These are phyloP conservation scores for Drosophila hamatofila DNA, from an alignment of 2,888 invertebrate genomes.

Conservation along the genomic window DNA sequence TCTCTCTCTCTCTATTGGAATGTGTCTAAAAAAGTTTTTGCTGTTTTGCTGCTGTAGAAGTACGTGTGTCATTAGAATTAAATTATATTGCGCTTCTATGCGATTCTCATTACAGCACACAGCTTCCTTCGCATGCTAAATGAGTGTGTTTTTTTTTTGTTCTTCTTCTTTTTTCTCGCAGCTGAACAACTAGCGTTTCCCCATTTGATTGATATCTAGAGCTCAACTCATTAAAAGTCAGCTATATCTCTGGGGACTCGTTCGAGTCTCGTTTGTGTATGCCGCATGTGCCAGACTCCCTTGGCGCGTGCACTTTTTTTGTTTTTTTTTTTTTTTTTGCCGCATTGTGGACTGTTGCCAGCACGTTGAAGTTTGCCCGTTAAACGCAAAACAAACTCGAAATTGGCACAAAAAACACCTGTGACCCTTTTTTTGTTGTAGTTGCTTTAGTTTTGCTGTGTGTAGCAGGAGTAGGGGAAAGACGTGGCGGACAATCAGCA, in stretches of 20 bases:
- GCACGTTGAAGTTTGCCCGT: slow-evolving; percentile 27
- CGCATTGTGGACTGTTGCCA: slow-evolving; percentile 31
- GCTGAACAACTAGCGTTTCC: slow-evolving; percentile 7
- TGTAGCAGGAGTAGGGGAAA: background rate
- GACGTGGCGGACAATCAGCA: slow-evolving; percentile 65
- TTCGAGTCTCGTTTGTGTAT: slow-evolving; percentile 22
- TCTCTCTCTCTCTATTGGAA: background rate
- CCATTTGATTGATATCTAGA: slow-evolving; percentile 3
- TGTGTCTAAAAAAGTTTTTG: background rate
- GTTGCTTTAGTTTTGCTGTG: too few species aligned
- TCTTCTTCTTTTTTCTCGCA: background rate
- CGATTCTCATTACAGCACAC: slow-evolving; percentile 7
- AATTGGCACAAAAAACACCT: slow-evolving; percentile 74
- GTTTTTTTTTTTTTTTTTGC: slow-evolving; percentile 28
- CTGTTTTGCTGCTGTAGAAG: background rate
- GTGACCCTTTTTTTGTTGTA: slow-evolving; percentile 56
- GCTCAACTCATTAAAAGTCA: slow-evolving; percentile 18
- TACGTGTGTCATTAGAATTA: background rate
- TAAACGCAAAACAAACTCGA: slow-evolving; percentile 49
- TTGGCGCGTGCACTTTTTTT: slow-evolving; percentile 37
- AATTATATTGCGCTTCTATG: slow-evolving; percentile 3
- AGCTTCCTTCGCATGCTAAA: background rate
- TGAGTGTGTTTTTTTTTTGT: background rate
- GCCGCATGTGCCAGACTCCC: slow-evolving; percentile 29
- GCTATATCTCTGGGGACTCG: slow-evolving; percentile 18